Evolutionary conservation across 2,888 invertebrate species (phyloP), one percentile per base, ranked within the genome.

Genomic region (Tetanocera ferruginea): DNA sequence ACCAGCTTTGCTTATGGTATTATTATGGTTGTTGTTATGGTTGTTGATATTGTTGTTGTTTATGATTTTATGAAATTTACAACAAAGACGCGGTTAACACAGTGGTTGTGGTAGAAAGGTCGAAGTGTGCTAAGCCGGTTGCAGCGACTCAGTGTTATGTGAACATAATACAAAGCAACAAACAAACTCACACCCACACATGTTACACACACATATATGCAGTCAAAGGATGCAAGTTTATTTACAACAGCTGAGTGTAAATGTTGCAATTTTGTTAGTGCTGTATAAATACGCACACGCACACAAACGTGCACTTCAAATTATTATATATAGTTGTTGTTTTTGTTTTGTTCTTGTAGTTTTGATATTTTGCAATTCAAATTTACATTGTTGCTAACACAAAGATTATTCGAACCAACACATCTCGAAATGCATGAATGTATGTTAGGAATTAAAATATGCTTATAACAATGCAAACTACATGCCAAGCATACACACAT

Each of bases 61-160:
- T 69, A 69, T 43, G 69, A 49, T 69, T 69, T 51, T 69, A 69
- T 51, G 67, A n/a, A 67, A 37, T n/a, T 67, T 43, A 67, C 49
- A 69, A 49, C 25, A 51, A 51, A 37, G 19, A n/a, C 23, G 19
- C 23, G n/a, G 55, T n/a, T 55, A 43, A 11, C 60, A 60, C 23
- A 60, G 28, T 19, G 28, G 28, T 28, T 23, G 5, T 5, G 23
- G 60, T 14, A 14, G 25, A 14, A 19, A 11, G 11, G 23, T 57
- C n/a, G 6, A 23, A 28, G 60, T 60, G 4, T 25, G 25, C 14
- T 25, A 23, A 14, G 28, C 28, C 14, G 9, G 1, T 28, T 23
- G 25, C 11, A 25, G 60, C 11, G 25, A 5, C 9, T 4, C 17
- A 28, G 28, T 28, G 60, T 60, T 14, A 43, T 43, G 43, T 25